Conservation (phyloP, 2,113 vertebrate genomes). For the Peromyscus maniculatus region DNA sequence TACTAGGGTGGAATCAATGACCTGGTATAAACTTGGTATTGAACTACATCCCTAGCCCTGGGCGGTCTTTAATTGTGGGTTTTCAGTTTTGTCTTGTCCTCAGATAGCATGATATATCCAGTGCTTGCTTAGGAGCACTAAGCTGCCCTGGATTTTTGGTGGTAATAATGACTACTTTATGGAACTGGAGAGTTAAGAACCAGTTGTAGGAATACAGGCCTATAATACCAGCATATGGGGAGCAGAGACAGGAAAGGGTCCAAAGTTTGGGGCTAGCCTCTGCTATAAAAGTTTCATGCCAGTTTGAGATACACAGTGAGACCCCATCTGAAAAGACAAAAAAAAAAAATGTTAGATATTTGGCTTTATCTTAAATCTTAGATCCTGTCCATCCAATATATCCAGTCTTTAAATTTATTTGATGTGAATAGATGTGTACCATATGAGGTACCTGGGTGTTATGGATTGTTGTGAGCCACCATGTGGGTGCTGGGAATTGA, state of each 20-base stretch:
- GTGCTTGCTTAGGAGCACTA: background rate
- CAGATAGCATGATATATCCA: background rate
- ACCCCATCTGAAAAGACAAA: background rate
- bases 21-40: background rate
- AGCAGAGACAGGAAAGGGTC: background rate
- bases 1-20: background rate
- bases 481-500: background rate
- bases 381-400: background rate
- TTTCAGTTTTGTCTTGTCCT: background rate
- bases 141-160: background rate
- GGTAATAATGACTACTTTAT: background rate
- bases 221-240: background rate
- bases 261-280: background rate
- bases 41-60: too few relatives aligned
- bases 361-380: background rate
- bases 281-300: background rate
- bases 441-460: background rate
- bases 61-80: background rate
- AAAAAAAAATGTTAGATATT: background rate
- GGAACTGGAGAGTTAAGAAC: background rate
- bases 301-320: background rate
- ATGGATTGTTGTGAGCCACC: background rate
- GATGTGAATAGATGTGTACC: background rate
- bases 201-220: background rate
- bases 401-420: background rate